These are phyloP conservation scores for Suricata suricatta DNA, from an alignment of 2,113 vertebrate species.

Conservation along the genomic window DNA sequence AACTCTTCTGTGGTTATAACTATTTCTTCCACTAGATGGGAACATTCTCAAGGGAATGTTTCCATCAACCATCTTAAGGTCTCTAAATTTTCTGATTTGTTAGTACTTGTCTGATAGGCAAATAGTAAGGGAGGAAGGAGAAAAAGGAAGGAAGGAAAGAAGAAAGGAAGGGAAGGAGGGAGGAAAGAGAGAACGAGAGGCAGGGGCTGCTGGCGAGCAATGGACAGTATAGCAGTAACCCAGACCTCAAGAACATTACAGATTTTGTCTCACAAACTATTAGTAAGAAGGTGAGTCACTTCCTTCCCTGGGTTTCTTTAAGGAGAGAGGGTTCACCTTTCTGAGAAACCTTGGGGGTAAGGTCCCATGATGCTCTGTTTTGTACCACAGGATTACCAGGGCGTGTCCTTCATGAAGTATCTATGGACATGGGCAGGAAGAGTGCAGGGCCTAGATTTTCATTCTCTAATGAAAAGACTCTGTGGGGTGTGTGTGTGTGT, in stretches of 20 bases:
- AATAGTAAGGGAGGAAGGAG: background rate
- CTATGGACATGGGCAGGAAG: background rate
- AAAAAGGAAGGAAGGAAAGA: fast-evolving
- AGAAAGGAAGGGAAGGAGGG: no score
- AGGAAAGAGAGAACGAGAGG: no score
- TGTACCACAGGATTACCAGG: background rate
- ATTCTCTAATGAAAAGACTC: background rate
- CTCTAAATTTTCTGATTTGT: background rate
- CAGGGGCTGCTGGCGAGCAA: background rate
- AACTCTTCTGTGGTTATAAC: background rate
- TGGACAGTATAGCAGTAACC: background rate
- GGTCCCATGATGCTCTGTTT: background rate
- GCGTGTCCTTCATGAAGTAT: background rate
- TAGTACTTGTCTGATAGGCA: background rate
- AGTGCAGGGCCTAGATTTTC: background rate
- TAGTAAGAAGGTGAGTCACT: background rate
- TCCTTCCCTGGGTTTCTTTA: background rate
- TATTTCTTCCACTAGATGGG: constrained; percentile 39
- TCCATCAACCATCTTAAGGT: background rate
- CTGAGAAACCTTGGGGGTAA: background rate
- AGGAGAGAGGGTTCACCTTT: background rate
- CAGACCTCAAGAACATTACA: background rate
- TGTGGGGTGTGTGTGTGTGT: background rate
- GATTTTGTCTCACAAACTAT: background rate
- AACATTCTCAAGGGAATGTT: constrained; percentile 48